These are phyloP conservation scores for Automeris io DNA, from an alignment of 2,888 invertebrate genomes.

Conservation along the genomic window DNA sequence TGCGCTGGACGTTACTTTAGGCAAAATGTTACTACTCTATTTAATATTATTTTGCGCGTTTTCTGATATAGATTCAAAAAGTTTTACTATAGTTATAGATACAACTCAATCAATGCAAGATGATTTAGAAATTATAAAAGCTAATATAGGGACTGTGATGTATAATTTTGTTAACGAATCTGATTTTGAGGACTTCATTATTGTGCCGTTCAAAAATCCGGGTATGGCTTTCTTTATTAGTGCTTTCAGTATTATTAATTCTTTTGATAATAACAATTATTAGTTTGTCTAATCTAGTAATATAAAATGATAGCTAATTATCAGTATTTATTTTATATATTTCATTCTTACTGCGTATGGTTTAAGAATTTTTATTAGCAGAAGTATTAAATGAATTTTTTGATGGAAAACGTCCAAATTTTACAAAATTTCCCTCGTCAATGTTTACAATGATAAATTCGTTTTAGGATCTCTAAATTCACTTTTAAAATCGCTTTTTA, in stretches of 20 bases:
- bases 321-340: no score
- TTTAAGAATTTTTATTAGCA: no score
- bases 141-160: conserved; percentile 23
- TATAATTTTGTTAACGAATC: conserved; percentile 10
- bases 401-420: no score
- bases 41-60: background rate
- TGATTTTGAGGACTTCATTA: conserved; percentile 22
- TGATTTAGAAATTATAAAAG: conserved; percentile 34
- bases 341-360: no score
- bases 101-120: conserved; percentile 41
- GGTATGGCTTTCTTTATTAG: conserved; percentile 19
- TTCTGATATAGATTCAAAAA: conserved; percentile 17
- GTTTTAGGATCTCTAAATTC: no score
- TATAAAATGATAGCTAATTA: background rate
- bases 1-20: background rate
- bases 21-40: conserved; percentile 5
- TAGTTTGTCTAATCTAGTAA: background rate
- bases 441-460: no score
- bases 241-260: background rate
- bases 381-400: no score
- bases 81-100: conserved; percentile 46
- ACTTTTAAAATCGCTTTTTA: no score
- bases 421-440: no score
- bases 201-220: conserved; percentile 34
- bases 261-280: background rate